phyloP scores from a whole-genome alignment of 64 coral and sea anemone genomes.

The Montipora capricornis region DNA sequence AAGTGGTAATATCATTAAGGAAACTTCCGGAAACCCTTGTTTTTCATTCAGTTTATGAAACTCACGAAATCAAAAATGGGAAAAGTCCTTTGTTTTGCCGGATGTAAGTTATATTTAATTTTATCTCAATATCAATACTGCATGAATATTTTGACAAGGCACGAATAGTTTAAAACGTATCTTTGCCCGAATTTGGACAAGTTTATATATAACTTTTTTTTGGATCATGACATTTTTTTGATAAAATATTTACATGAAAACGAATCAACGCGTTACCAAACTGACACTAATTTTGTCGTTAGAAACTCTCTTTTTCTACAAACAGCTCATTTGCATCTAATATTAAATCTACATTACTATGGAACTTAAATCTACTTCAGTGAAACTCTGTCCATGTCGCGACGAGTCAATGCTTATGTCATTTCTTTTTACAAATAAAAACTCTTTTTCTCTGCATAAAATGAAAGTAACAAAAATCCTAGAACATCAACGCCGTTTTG shows the following conservation, averaged over 20 bases:
- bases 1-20: background rate
- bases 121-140: background rate
- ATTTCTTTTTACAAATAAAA: background rate
- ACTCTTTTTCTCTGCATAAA: background rate
- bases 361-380: background rate
- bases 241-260: conserved; percentile 45
- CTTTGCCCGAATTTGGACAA: background rate
- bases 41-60: background rate
- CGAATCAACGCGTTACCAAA: background rate
- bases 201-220: background rate
- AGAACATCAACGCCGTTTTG: background rate
- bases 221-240: background rate
- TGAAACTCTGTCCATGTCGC: background rate
- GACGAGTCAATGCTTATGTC: background rate
- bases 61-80: conserved; percentile 18
- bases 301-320: background rate
- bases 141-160: background rate
- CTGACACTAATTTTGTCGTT: background rate
- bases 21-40: conserved; percentile 23
- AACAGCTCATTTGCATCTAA: too few species aligned
- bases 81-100: background rate
- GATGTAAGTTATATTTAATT: conserved; percentile 20
- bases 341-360: background rate
- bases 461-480: background rate
- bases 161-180: background rate